Evolutionary conservation across 2,888 invertebrate genomes (phyloP).

Genomic region (Ariolimax columbianus): DNA sequence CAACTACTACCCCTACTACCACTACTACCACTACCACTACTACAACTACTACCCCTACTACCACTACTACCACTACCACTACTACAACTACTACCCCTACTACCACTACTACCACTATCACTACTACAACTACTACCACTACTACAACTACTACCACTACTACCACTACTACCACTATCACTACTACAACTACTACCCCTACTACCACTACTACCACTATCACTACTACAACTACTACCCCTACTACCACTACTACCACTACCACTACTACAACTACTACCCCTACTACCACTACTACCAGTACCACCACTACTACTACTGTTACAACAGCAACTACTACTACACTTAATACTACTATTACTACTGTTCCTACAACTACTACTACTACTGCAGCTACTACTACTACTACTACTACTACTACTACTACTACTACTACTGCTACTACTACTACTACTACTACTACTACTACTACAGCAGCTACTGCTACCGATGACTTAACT

Average conservation of each 20-base stretch:
- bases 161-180: conserved; percentile 7
- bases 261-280: too few species aligned
- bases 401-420: conserved; percentile 33
- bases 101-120: conserved; percentile 32
- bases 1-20: too few species aligned
- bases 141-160: conserved; percentile 24
- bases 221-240: too few species aligned
- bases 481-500: too few species aligned
- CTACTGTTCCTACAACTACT: conserved; percentile 17
- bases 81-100: too few species aligned
- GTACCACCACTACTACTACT: too few species aligned
- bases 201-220: too few species aligned
- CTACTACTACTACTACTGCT: conserved; percentile 32
- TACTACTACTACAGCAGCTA: neutral
- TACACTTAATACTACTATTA: too few species aligned
- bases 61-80: too few species aligned
- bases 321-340: too few species aligned
- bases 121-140: conserved; percentile 55
- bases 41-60: too few species aligned
- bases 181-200: conserved; percentile 25
- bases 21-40: conserved; percentile 9
- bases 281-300: too few species aligned
- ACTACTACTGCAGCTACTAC: conserved; percentile 28
- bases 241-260: conserved; percentile 12
- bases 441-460: conserved; percentile 27